phyloP scores from a whole-genome alignment of 2,888 invertebrate species.

The Celastrina argiolus region DNA sequence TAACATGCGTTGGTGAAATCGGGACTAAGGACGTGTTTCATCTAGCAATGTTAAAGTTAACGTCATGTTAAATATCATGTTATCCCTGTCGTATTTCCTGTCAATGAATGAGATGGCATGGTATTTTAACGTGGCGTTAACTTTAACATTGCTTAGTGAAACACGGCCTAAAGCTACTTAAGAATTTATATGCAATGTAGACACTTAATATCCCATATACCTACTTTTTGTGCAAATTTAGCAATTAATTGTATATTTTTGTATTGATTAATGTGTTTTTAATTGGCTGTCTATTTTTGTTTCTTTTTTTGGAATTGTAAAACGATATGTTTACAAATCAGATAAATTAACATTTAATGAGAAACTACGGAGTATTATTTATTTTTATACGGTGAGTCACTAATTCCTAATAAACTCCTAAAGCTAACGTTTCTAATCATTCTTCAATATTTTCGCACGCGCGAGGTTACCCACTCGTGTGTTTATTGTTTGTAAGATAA shows the following conservation, averaged over 20 bases:
- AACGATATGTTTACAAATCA: slow-evolving; percentile 1
- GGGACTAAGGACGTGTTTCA: no score
- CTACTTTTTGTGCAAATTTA: background rate
- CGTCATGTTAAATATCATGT: no score
- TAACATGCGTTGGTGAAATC: no score
- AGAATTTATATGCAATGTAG: background rate
- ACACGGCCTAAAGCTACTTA: no score
- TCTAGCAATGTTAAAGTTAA: no score
- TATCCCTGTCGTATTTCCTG: no score
- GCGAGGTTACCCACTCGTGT: slow-evolving; percentile 40
- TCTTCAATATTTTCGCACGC: slow-evolving; percentile 28
- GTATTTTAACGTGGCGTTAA: no score
- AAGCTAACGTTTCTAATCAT: slow-evolving; percentile 14
- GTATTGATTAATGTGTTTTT: background rate
- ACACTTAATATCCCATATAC: background rate
- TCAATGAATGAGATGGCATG: no score
- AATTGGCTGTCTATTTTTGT: background rate
- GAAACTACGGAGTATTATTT: background rate
- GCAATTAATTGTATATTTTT: background rate
- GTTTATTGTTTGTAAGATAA: slow-evolving; percentile 43
- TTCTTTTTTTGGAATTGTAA: background rate
- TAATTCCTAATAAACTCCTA: slow-evolving; percentile 22
- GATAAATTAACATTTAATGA: slow-evolving; percentile 1
- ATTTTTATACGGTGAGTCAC: slow-evolving; percentile 10
- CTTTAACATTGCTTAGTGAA: no score